A percentile compares a stretch with the other conserved stretches of the same genome.
phyloP scores from a whole-genome alignment of 2,113 vertebrate genomes.

The Pollimyrus isidori region DNA sequence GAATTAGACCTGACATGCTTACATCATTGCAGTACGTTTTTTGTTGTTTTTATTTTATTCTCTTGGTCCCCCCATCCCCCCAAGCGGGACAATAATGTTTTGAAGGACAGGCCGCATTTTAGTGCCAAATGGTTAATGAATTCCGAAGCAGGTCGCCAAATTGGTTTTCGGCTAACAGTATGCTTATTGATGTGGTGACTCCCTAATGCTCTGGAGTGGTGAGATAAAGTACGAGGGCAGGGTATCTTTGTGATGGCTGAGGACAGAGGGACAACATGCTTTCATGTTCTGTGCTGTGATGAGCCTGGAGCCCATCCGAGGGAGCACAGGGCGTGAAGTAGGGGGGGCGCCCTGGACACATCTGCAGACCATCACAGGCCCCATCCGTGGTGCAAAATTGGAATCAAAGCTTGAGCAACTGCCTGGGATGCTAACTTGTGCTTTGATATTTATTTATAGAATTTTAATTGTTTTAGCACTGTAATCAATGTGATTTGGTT shows the following conservation, averaged over 20 bases:
- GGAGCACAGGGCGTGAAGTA: not conserved
- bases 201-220: slow-evolving; percentile 25
- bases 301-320: not conserved
- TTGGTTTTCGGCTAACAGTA: slow-evolving; percentile 39
- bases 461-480: not conserved
- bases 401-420: not conserved
- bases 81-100: not conserved
- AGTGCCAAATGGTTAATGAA: not conserved
- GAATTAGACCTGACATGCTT: not conserved
- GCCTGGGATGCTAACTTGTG: not conserved
- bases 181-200: slow-evolving; percentile 29
- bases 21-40: not conserved
- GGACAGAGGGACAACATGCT: not conserved
- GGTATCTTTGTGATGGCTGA: not conserved
- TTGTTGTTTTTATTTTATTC: not conserved
- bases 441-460: not conserved
- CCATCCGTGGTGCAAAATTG: not conserved
- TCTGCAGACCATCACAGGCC: not conserved
- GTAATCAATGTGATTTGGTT: not conserved
- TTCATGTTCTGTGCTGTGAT: not conserved
- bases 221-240: slow-evolving; percentile 24
- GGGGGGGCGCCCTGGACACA: not conserved
- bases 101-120: not conserved
- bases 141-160: slow-evolving; percentile 21
- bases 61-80: not conserved